phyloP scores from a whole-genome alignment of 2,888 invertebrate species.

The Cerceris ruficornis region DNA sequence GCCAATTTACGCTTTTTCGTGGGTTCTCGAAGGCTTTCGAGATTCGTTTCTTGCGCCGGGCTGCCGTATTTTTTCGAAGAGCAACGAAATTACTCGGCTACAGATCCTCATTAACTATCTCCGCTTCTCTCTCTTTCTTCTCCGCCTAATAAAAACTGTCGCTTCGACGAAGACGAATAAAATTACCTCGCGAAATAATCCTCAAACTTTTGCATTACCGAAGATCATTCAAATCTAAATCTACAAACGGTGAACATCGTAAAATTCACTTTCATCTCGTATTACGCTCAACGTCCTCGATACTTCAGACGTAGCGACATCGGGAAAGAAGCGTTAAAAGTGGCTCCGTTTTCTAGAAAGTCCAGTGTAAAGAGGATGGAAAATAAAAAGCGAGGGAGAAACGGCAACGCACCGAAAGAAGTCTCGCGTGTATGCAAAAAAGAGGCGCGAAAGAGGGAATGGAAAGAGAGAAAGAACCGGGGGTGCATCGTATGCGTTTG shows the following conservation, averaged over 20 bases:
- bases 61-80: not conserved
- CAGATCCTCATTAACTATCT: too few relatives aligned
- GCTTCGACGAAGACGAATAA: too few relatives aligned
- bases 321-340: not conserved
- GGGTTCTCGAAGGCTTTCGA: not conserved
- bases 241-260: not conserved
- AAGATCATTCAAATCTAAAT: too few relatives aligned
- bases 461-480: constrained; percentile 10
- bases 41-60: not conserved
- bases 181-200: too few relatives aligned
- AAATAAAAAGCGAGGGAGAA: constrained; percentile 1
- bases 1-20: not conserved
- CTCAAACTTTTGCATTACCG: too few relatives aligned
- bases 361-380: not conserved
- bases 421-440: too few relatives aligned
- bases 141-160: too few relatives aligned
- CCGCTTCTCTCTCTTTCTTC: too few relatives aligned
- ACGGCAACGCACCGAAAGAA: too few relatives aligned
- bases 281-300: not conserved
- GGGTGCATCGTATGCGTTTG: constrained; percentile 37
- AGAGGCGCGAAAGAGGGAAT: not conserved
- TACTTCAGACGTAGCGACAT: not conserved
- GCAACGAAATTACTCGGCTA: too few relatives aligned
- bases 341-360: not conserved
- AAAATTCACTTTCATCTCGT: not conserved